phyloP scores from a whole-genome alignment of 2,113 vertebrate genomes.

The Ictalurus furcatus region DNA sequence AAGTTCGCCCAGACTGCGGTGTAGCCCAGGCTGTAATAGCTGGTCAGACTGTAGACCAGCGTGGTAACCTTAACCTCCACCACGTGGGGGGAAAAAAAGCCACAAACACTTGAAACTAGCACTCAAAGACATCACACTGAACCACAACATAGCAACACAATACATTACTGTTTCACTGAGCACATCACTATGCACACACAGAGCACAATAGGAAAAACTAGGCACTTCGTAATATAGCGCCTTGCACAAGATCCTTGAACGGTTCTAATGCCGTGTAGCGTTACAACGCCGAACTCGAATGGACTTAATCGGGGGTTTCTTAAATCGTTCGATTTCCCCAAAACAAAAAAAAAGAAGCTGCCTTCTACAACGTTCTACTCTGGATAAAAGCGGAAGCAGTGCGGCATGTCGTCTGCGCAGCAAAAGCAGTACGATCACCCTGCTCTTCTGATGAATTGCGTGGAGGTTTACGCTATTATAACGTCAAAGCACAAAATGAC shows the following conservation, averaged over 20 bases:
- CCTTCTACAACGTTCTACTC: not conserved
- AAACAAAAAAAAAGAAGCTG: no score
- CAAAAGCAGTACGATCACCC: not conserved
- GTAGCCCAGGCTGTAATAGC: constrained; percentile 58
- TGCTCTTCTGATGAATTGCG: not conserved
- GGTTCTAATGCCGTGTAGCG: not conserved
- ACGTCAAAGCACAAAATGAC: not conserved
- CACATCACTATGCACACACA: not conserved
- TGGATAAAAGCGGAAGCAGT: not conserved
- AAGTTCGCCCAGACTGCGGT: constrained; percentile 63
- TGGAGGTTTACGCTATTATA: not conserved
- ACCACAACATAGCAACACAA: constrained; percentile 34
- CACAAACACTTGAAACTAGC: constrained; percentile 66
- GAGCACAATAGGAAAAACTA: not conserved
- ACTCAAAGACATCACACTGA: constrained; percentile 21
- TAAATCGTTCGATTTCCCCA: not conserved
- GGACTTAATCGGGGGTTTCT: not conserved
- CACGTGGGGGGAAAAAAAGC: constrained; percentile 64
- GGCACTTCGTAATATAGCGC: not conserved
- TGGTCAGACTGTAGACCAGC: constrained; percentile 55
- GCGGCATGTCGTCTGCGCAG: not conserved
- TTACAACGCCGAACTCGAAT: not conserved
- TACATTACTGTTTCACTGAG: not conserved
- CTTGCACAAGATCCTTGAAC: not conserved
- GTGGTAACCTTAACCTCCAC: constrained; percentile 69